Conservation (phyloP, 2,888 invertebrate species). For the Heliconius ethilla region DNA sequence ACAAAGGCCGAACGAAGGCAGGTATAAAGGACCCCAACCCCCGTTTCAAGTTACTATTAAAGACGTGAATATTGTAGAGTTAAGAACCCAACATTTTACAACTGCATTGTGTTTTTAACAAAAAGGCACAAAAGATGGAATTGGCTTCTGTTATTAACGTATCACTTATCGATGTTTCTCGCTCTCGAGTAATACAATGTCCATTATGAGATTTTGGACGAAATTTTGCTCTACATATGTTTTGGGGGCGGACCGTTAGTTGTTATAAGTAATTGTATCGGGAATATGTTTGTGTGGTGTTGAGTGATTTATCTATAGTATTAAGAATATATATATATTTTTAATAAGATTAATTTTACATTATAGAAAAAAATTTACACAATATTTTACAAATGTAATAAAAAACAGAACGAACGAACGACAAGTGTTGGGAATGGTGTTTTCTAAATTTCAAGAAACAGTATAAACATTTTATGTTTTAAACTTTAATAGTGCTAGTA, state of each 20-base stretch:
- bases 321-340: not conserved
- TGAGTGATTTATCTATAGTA: not conserved
- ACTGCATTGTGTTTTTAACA: conserved; percentile 75
- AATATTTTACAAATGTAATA: not conserved
- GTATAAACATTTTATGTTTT: conserved; percentile 4
- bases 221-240: conserved; percentile 68
- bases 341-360: not conserved
- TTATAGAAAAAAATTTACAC: not conserved
- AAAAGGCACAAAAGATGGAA: conserved; percentile 74
- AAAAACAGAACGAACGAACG: not conserved
- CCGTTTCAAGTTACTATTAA: conserved; percentile 79
- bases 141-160: conserved; percentile 80
- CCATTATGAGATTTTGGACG: conserved; percentile 64
- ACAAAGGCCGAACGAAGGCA: conserved; percentile 72
- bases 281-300: not conserved
- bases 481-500: not conserved
- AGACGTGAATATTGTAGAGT: conserved; percentile 79
- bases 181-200: conserved; percentile 74
- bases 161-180: conserved; percentile 77
- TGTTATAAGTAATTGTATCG: not conserved
- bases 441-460: not conserved
- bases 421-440: conserved; percentile 7
- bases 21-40: conserved; percentile 75
- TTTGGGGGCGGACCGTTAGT: conserved; percentile 71
- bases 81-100: conserved; percentile 81